Evolutionary conservation across 2,888 invertebrate genomes (phyloP), one percentile per base, ranked within the genome.

Genomic region (Theretra japonica): DNA sequence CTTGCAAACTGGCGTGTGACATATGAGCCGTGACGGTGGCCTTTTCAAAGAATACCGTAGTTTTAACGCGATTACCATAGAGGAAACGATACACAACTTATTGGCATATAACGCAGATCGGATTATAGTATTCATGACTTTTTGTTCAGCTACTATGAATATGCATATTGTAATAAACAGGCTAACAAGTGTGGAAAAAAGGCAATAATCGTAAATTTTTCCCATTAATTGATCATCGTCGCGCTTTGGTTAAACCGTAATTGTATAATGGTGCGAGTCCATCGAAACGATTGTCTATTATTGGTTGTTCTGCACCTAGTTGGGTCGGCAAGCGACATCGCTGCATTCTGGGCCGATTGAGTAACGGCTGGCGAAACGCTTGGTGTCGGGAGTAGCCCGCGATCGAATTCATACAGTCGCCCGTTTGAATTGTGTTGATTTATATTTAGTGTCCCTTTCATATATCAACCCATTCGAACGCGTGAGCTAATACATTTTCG

Each of bases 271-370:
- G 23, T 30, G 19, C 23, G 65, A 21, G 48, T 41, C 48, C 23
- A 65, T 65, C 62, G 6, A 62, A 53, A 21, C 17, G 15, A 50
- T n/a, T 48, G 75, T 79, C 78, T 83, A 83, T 83, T 81, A 81
- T 82, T 85, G 85, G 84, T 85, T 82, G 80, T 82, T 79, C 77
- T 75, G 75, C 69, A 69, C 82, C 79, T 74, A 82, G 79, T 75
- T 75, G 72, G 69, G 77, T 79, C 80, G 72, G 76, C 78, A 74
- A 80, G 82, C 79, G 85, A 85, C 86, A 84, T 82, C 81, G 81
- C 80, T 85, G 86, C 86, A 90, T 90, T 90, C 90, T 88, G 86
- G 89, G 87, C 78, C 89, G 85, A 85, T 90, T 91, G 84, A 79
- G 83, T 83, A 89, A 92, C 82, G 77, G 72, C 78, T 84, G 82